These are phyloP conservation scores for Agrotis puta DNA, from an alignment of 2,888 invertebrate genomes.

Conservation along the genomic window DNA sequence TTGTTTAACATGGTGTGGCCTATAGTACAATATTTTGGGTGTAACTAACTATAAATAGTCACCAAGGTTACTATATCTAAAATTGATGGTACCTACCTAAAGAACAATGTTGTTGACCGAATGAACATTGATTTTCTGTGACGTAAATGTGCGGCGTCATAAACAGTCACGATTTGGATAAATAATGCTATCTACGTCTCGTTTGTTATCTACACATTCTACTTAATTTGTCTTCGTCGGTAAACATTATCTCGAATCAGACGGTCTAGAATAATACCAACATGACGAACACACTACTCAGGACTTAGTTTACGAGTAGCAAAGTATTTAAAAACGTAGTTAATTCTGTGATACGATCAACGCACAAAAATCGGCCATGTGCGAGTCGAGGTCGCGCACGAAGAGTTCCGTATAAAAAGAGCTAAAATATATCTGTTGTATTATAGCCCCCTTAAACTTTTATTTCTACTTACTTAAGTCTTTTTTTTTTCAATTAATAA, in stretches of 20 bases:
- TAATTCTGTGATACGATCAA: conserved; percentile 1
- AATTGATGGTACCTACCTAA: background rate
- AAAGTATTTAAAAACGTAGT: background rate
- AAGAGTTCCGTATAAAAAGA: too few relatives aligned
- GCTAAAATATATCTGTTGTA: too few relatives aligned
- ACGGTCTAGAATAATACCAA: background rate
- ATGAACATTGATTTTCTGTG: conserved; percentile 32
- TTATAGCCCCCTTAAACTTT: too few relatives aligned
- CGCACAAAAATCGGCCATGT: background rate
- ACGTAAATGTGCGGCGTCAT: conserved; percentile 32
- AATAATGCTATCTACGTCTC: conserved; percentile 5
- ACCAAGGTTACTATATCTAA: conserved; percentile 2
- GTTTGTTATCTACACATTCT: conserved; percentile 32
- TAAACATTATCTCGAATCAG: conserved; percentile 4
- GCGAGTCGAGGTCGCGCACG: too few relatives aligned
- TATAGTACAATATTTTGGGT: background rate
- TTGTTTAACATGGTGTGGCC: background rate
- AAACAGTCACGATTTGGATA: conserved; percentile 2
- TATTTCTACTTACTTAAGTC: too few relatives aligned
- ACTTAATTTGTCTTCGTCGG: conserved; percentile 8
- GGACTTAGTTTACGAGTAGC: background rate
- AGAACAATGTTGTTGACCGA: conserved; percentile 2
- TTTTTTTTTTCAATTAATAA: too few relatives aligned
- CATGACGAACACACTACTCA: too few relatives aligned
- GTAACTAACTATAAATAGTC: background rate